phyloP scores from a whole-genome alignment of 2,113 vertebrate species.

The Puma concolor region DNA sequence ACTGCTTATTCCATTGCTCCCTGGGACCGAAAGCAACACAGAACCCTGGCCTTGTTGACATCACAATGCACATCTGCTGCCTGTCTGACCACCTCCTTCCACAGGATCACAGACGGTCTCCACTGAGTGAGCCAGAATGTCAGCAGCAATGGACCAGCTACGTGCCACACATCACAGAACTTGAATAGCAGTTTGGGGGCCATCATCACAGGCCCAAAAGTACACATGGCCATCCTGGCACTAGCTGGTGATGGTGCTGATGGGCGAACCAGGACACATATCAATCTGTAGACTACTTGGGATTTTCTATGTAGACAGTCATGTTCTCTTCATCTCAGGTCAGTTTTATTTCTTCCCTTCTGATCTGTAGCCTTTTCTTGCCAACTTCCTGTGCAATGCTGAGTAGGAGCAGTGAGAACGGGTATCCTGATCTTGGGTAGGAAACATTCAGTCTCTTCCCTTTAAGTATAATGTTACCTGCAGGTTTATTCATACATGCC shows the following conservation, averaged over 20 bases:
- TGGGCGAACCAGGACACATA: slow-evolving; percentile 93
- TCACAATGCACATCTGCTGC: slow-evolving; percentile 95
- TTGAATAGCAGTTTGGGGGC: slow-evolving; percentile 94
- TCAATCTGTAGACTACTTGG: slow-evolving; percentile 72
- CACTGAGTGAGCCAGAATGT: slow-evolving; percentile 96
- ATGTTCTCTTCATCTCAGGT: background rate
- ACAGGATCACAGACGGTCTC: slow-evolving; percentile 97
- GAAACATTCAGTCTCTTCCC: background rate
- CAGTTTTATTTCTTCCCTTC: background rate
- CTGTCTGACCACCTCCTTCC: slow-evolving; percentile 96
- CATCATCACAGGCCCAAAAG: slow-evolving; percentile 95
- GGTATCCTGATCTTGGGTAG: background rate
- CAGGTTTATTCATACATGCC: background rate
- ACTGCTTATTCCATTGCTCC: slow-evolving; percentile 95
- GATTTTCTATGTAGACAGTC: background rate
- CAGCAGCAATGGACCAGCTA: slow-evolving; percentile 98
- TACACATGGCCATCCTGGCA: slow-evolving; percentile 94
- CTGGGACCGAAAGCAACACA: slow-evolving; percentile 88
- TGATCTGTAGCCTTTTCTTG: background rate
- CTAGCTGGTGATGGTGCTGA: slow-evolving; percentile 94
- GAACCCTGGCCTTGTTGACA: slow-evolving; percentile 95
- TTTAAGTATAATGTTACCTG: background rate
- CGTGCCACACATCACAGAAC: slow-evolving; percentile 95
- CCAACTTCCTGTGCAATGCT: background rate
- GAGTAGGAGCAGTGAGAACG: background rate